Evolutionary conservation across 1,140 invertebrate genomes (phyloP), one percentile per base, ranked within the genome.

Genomic region (Macrostomum lignano): DNA sequence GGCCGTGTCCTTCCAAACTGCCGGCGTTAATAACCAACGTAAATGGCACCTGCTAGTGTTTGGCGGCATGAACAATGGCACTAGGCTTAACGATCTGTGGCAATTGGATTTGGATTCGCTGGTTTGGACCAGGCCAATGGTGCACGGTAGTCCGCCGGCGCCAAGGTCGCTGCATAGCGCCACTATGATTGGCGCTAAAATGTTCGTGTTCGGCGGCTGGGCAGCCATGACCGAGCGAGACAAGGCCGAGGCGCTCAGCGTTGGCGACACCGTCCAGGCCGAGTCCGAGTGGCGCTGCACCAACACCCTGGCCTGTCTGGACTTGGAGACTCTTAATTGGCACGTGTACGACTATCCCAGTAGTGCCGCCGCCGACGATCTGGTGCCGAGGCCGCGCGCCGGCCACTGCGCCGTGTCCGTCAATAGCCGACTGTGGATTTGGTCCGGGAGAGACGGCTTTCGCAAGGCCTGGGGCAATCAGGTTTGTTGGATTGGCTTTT

Each of bases 201-300:
- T 96, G 84, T 94, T 77, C 58, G 71, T 96, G 3, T 96, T 94
- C 61, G 88, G 88, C 21, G 88, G 88, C n/a, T 96, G 76, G 78
- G 75, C 81, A 2, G n/a, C n/a, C n/a, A n/a, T n/a, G n/a, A n/a
- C n/a, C n/a, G n/a, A n/a, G n/a, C 48, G 56, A 10, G 53, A 55
- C 47, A 51, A 57, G 35, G 52, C 54, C 13, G 31, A 36, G 7
- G 5, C 17, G 5, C 21, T n/a, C 23, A 31, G 19, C 22, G 20
- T 17, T 21, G 67, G 62, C 9, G 77, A 76, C 31, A 66, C 70
- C 46, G 71, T 68, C 37, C 71, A 72, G n/a, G 75, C 81, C 51
- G 82, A 94, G 52, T 84, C 88, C 44, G 84, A 96, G 56, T 96
- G 88, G 88, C 93, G 93, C 57, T 96, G 88, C 51, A 91, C 84